Conservation (phyloP, 2,113 vertebrate genomes). For the Lipophrys pholis region DNA sequence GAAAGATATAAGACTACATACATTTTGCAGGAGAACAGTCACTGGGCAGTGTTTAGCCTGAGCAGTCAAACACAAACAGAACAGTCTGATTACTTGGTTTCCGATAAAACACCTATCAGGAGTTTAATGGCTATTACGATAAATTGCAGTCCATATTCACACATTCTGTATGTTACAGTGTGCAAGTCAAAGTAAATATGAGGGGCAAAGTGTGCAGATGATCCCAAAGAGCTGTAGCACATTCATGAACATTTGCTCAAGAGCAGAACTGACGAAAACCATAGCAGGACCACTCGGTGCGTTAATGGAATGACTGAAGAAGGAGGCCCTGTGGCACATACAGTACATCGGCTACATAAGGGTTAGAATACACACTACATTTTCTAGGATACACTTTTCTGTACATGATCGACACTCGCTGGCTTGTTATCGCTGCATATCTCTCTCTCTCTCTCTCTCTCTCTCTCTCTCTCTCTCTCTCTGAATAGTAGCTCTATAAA, state of each 20-base stretch:
- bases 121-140: conserved; percentile 61
- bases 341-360: conserved; percentile 75
- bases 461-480: conserved; percentile 50
- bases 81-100: conserved; percentile 72
- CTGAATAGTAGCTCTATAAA: conserved; percentile 71
- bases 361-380: conserved; percentile 74
- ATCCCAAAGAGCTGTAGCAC: conserved; percentile 54
- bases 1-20: conserved; percentile 60
- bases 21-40: conserved; percentile 74
- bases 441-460: conserved; percentile 57
- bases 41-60: conserved; percentile 78
- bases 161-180: conserved; percentile 44
- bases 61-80: conserved; percentile 77
- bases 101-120: conserved; percentile 56
- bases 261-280: conserved; percentile 47
- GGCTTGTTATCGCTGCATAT: conserved; percentile 48
- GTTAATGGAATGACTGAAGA: conserved; percentile 79
- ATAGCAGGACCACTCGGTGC: conserved; percentile 54
- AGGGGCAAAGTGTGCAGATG: conserved; percentile 26
- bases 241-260: conserved; percentile 63
- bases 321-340: conserved; percentile 74
- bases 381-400: conserved; percentile 66
- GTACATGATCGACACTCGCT: conserved; percentile 67
- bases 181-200: conserved; percentile 27
- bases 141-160: conserved; percentile 52